Base-by-base conservation (phyloP, 1,140 invertebrate genomes). In the Maconellicoccus hirsutus region DNA sequence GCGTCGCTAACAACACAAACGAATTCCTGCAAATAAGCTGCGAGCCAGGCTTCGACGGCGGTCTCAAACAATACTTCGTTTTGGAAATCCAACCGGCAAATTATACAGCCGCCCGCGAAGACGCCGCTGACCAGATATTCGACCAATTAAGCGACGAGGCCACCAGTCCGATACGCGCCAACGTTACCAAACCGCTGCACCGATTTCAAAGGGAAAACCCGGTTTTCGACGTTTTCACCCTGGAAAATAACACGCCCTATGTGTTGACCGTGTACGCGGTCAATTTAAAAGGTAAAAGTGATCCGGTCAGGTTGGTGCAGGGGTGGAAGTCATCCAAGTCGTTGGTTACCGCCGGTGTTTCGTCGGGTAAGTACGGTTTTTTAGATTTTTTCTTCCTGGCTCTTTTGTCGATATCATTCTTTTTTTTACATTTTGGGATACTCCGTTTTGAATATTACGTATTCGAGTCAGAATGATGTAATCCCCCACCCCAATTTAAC, bases 1-100 rank as follows among this genome's bases (percentile, higher is more conserved):
- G 86, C 76, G 80, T 83, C 12, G 80, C 94, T n/a, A 84, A 87
- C 70, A 94, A 94, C 79, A 89, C 91, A 77, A 94, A 90, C 61
- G 90, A 93, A 75, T 88, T 90, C 0, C 75, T 87, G 14, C 78
- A 81, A 74, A 82, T 86, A 70, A 82, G 84, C 39, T 87, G 86
- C 77, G 72, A 78, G n/a, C 84, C 84, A 74, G 85, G 85, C 22
- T 87, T 86, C 77, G 83, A 86, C 77, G 86, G 89, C 25, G 89
- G 89, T 33, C 80, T 91, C 52, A 83, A 84, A 26, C 89, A 91
- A 80, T 82, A 84, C 76, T 91, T 91, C 80, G 83, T 88, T 22
- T 84, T 90, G 77, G 87, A 90, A 79, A 84, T 91, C 72, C 86
- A 85, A 73, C 83, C 86, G 75, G 16, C 22, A 23, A 63, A 38